Percentiles rank a stretch among this genome's conserved stretches.
Conservation (phyloP, 2,113 vertebrate genomes). For the Salvator merianae region DNA sequence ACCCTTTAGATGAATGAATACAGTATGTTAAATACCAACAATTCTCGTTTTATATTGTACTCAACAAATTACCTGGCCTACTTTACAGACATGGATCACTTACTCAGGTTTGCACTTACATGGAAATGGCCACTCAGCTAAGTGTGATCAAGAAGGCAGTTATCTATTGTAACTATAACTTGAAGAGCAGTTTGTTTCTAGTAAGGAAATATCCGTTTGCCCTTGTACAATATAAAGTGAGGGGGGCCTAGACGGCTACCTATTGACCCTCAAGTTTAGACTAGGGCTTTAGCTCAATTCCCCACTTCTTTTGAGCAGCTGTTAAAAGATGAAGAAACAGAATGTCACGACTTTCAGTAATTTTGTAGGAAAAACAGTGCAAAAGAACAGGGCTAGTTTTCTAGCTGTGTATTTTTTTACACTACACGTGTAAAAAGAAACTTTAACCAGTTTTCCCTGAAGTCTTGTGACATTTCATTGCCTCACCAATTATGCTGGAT, state of each 20-base stretch:
- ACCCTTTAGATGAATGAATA: background rate
- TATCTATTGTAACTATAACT: background rate
- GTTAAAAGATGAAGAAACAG: background rate
- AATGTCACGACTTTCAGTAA: background rate
- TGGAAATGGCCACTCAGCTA: background rate
- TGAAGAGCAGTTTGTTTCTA: background rate
- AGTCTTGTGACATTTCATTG: slow-evolving; percentile 28
- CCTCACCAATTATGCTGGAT: slow-evolving; percentile 11
- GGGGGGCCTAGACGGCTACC: background rate
- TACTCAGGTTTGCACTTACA: background rate
- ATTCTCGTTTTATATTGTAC: background rate
- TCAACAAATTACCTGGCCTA: background rate
- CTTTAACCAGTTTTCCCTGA: background rate
- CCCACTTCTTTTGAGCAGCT: background rate
- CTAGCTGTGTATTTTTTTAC: background rate
- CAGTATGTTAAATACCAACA: background rate
- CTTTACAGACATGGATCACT: background rate
- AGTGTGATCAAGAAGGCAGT: background rate
- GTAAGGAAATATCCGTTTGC: background rate
- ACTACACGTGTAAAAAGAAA: background rate
- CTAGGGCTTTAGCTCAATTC: background rate
- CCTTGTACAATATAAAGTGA: background rate
- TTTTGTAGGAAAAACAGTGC: background rate
- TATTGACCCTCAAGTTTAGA: background rate
- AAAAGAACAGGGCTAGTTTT: background rate